phyloP scores from a whole-genome alignment of 2,113 vertebrate species.

The Gadus macrocephalus region DNA sequence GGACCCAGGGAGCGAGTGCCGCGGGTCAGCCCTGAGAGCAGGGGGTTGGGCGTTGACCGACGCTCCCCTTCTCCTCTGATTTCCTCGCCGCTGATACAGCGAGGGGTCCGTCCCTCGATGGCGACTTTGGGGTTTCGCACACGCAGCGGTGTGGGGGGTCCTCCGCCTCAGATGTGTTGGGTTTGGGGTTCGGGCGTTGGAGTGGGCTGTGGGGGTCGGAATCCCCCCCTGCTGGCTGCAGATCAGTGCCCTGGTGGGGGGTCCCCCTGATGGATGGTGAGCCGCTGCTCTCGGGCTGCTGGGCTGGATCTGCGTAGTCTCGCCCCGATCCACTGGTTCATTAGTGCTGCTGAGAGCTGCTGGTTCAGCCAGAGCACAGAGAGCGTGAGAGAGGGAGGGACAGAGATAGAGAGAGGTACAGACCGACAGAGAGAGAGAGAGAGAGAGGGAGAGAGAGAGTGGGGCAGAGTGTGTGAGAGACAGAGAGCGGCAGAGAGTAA shows the following conservation, averaged over 20 bases:
- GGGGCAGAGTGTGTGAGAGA: constrained; percentile 20
- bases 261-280: constrained; percentile 35
- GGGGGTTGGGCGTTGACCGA: neutral
- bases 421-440: constrained; percentile 43
- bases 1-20: constrained; percentile 20
- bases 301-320: constrained; percentile 39
- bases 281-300: constrained; percentile 30
- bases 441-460: neutral
- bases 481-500: neutral
- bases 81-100: constrained; percentile 10
- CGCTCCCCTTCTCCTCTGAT: constrained; percentile 8
- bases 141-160: too few relatives aligned
- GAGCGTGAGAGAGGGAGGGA: constrained; percentile 31
- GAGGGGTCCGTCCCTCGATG: neutral
- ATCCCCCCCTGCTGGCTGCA: too few relatives aligned
- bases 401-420: constrained; percentile 33
- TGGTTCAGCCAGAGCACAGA: constrained; percentile 39
- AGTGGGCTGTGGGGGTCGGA: too few relatives aligned
- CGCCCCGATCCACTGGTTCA: constrained; percentile 40
- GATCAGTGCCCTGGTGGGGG: too few relatives aligned
- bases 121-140: too few relatives aligned
- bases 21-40: constrained; percentile 37
- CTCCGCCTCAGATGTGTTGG: too few relatives aligned
- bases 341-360: constrained; percentile 49
- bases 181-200: too few relatives aligned